Percentiles rank a stretch among this genome's conserved stretches.
These are phyloP conservation scores for Thysanoteuthis rhombus DNA, from an alignment of 2,888 invertebrate species.

Conservation along the genomic window DNA sequence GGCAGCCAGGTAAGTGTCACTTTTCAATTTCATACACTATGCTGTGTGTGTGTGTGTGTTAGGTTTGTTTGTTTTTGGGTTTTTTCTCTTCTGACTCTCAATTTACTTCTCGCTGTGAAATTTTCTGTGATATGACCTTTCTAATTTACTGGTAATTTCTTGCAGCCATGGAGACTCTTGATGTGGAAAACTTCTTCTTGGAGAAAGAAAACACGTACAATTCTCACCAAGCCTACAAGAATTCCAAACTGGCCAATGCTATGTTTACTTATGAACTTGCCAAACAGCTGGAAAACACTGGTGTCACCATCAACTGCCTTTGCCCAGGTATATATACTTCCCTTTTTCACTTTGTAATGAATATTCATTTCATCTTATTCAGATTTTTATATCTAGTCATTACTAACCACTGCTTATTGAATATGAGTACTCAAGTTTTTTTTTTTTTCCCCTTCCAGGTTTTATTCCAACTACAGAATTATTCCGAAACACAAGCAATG, in stretches of 20 bases:
- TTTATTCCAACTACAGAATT: constrained; percentile 57
- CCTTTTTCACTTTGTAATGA: no score
- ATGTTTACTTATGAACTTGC: constrained; percentile 56
- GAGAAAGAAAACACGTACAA: constrained; percentile 50
- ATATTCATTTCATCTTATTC: neutral
- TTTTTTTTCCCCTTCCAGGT: constrained; percentile 36
- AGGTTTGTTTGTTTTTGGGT: neutral
- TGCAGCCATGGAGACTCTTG: constrained; percentile 47
- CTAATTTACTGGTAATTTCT: neutral
- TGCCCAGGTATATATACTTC: constrained; percentile 52
- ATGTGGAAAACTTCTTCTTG: constrained; percentile 56
- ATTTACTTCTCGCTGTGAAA: neutral
- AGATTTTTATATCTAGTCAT: neutral
- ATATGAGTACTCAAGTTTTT: no score
- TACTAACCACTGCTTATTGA: no score
- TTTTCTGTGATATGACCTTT: no score
- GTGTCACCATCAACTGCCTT: constrained; percentile 53
- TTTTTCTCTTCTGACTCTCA: neutral
- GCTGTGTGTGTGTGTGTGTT: no score
- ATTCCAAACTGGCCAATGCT: constrained; percentile 56
- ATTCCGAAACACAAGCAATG: constrained; percentile 42
- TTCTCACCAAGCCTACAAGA: constrained; percentile 57
- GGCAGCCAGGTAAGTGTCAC: constrained; percentile 31
- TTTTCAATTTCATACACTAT: no score
- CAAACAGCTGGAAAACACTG: constrained; percentile 49